Evolutionary conservation across 2,113 vertebrate genomes (phyloP).

Genomic region (Otocyon megalotis): DNA sequence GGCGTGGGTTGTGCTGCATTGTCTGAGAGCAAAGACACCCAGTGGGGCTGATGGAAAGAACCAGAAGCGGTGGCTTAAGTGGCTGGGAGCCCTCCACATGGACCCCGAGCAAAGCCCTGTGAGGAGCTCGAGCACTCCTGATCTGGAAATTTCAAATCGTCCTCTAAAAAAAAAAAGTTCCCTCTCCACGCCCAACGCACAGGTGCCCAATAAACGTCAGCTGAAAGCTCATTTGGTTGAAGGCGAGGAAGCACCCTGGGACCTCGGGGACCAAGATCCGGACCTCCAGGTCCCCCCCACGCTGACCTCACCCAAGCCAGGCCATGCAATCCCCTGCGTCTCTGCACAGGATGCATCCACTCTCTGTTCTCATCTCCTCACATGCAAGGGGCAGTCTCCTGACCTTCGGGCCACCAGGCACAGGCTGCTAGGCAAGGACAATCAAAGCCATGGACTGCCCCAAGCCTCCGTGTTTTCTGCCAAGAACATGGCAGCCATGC

Average conservation of each 20-base stretch:
- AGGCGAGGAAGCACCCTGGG: not conserved
- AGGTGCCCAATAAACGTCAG: not conserved
- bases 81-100: not conserved
- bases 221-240: not conserved
- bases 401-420: not conserved
- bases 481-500: not conserved
- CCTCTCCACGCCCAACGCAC: not conserved
- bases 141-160: not conserved
- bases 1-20: not conserved
- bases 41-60: not conserved
- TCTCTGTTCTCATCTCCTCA: not conserved
- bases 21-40: not conserved
- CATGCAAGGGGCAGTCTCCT: not conserved
- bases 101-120: not conserved
- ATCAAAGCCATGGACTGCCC: not conserved
- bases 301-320: not conserved
- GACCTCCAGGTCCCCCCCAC: not conserved
- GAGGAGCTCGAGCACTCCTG: not conserved
- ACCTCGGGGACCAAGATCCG: not conserved
- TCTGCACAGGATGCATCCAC: not conserved
- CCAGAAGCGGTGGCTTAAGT: not conserved
- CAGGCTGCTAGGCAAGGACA: not conserved
- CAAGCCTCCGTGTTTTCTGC: not conserved
- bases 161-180: not conserved
- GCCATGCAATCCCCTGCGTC: not conserved